Evolutionary conservation across 2,113 vertebrate species (phyloP), one percentile per base, ranked within the genome.

Genomic region (Caloenas nicobarica): DNA sequence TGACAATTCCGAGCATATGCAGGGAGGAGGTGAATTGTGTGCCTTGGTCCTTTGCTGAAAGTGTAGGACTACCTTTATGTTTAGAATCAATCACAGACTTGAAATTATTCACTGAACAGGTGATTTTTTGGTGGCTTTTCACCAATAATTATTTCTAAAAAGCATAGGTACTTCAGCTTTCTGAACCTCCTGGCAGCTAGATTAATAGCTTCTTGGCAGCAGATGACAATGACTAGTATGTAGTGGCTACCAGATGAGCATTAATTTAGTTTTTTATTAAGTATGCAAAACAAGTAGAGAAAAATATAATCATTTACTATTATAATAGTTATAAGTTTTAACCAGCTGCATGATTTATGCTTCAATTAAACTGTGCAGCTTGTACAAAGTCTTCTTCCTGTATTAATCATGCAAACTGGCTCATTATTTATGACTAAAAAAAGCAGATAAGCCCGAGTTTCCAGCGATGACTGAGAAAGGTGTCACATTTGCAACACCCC

Each of bases 321-420:
- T 85, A 86, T 93, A 94, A 88, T 94, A 88, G 85, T 70, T 92
- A 71, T 66, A 88, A 48, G 83, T 93, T 97, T 84, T 88, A 97
- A 97, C 83, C 81, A 96, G 86, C 70, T 96, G 80, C 74, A 95
- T 97, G 96, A 97, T 97, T 97, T 96, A 96, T 96, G 68, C 50
- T 92, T 95, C 94, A 97, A 94, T 97, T 97, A 96, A 95, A 97
- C 76, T 79, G 64, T 89, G 83, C 28, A 89, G 78, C 83, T 97
- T 93, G 74, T 88, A 94, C 74, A 89, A 95, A 97, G 77, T 91
- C 86, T n/a, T 93, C 85, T 96, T 95, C 78, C 86, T 86, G 89
- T 86, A 95, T 97, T 97, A 96, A 97, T 93, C 83, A 91, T 90
- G 90, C 65, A 94, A 94, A 85, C 64, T 36, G 34, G 44, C 38